Base-by-base conservation (phyloP, 2,797 vertebrate genomes). In the Pagetopsis macropterus region DNA sequence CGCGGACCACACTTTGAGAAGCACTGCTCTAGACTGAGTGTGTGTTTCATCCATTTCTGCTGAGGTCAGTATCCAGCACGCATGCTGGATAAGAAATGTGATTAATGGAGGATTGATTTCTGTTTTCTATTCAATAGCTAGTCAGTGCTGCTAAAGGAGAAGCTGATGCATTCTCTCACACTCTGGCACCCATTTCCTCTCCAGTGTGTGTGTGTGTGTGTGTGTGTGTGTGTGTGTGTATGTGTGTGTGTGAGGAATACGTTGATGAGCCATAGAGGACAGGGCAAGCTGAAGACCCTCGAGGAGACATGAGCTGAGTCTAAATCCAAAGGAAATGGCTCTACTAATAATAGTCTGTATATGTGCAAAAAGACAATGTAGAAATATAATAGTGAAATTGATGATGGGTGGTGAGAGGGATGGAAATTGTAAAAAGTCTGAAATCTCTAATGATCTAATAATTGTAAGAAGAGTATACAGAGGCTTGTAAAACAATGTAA, bases 171-270 rank as follows among this genome's bases (percentile, higher is more conserved):
- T 44, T 41, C 58, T 14, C 51, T 57, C 45, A n/a, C 12, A 15
- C 62, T 63, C 23, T 12, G 41, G 40, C 59, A 31, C 40, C 50
- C 59, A 58, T 74, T 66, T 60, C 21, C 58, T 71, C 60, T 51
- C 52, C 64, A 43, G 45, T 46, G 45, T 17, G 16, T 17, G 48
- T 37, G 59, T 37, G 46, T 48, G 59, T 48, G 60, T 65, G 33
- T 52, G 9, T 51, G 58, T n/a, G 21, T 46, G 45, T 17, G 45
- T 50, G 19, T 19, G 63, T 55, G 48, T 51, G 62, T 51, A 62
- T 33, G 33, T 59, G 12, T 60, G 2, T 13, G 49, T 49, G 61
- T 59, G 12, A 44, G 23, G 10, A 40, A 23, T 46, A 27, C 37
- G 60, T 52, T 66, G 48, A 66, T 60, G 63, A 46, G 11, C 62